A percentile compares a stretch with the other conserved stretches of the same genome.
These are phyloP conservation scores for Carassius auratus DNA, from an alignment of 2,113 vertebrate genomes.

Conservation along the genomic window DNA sequence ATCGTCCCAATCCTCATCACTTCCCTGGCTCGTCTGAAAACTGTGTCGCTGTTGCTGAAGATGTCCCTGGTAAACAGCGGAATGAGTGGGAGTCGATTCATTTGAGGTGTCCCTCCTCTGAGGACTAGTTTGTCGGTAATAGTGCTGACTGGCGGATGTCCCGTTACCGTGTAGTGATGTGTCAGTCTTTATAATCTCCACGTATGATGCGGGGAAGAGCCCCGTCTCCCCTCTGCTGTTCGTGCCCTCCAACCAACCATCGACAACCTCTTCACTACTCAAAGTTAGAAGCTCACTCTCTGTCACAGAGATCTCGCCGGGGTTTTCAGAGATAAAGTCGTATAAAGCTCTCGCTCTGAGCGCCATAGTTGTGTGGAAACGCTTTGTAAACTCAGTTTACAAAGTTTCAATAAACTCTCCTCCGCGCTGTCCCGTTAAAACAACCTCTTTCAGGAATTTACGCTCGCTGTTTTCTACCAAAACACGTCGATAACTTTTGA, in stretches of 20 bases:
- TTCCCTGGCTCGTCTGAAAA: conserved; percentile 86
- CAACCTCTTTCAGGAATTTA: background rate
- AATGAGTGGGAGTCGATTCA: conserved; percentile 63
- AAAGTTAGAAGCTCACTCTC: conserved; percentile 90
- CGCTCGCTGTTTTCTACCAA: background rate
- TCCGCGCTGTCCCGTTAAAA: background rate
- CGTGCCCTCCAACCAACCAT: conserved; percentile 92
- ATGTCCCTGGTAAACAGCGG: conserved; percentile 62
- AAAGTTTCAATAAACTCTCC: conserved; percentile 37
- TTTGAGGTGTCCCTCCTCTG: conserved; percentile 59
- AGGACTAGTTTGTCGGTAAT: conserved; percentile 59
- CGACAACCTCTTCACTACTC: conserved; percentile 90
- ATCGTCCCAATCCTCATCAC: conserved; percentile 96
- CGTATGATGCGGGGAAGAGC: conserved; percentile 94
- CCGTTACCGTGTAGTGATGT: conserved; percentile 64
- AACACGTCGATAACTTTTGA: background rate
- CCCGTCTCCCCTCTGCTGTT: conserved; percentile 91
- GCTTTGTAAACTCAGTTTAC: conserved; percentile 28
- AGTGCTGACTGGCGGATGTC: conserved; percentile 67
- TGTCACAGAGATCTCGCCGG: conserved; percentile 88
- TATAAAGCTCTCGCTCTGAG: conserved; percentile 89
- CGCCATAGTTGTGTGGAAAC: conserved; percentile 76
- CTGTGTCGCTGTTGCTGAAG: conserved; percentile 62
- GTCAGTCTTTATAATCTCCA: conserved; percentile 82
- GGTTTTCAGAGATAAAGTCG: conserved; percentile 91